A percentile compares a stretch with the other conserved stretches of the same genome.
Conservation (phyloP, 64 coral and sea anemone genomes). For the Cladopsammia gracilis region DNA sequence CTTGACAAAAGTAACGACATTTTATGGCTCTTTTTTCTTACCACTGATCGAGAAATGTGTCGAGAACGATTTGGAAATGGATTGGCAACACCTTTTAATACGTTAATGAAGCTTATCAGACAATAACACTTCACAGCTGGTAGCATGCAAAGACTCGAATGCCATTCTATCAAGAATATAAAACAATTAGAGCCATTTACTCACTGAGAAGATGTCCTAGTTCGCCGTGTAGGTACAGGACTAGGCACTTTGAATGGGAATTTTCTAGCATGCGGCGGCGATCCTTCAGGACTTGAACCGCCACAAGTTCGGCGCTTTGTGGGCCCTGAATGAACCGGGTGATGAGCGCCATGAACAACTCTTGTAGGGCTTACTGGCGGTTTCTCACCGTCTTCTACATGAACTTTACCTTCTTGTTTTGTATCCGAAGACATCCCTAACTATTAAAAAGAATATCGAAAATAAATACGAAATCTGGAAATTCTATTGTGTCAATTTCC, state of each 20-base stretch:
- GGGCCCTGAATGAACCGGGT: background rate
- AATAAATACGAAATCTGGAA: background rate
- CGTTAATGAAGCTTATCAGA: too few relatives aligned
- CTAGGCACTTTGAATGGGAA: conserved; percentile 83
- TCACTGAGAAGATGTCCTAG: conserved; percentile 96
- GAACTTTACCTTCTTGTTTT: background rate
- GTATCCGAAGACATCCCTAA: conserved; percentile 52
- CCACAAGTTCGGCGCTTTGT: background rate
- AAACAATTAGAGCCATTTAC: background rate
- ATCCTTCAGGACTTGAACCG: conserved; percentile 16
- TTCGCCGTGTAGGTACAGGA: conserved; percentile 90
- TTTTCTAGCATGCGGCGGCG: conserved; percentile 62
- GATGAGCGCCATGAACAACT: too few relatives aligned
- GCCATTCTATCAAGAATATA: background rate
- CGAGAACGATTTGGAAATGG: too few relatives aligned
- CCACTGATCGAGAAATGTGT: too few relatives aligned
- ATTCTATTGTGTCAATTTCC: background rate
- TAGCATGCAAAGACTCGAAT: too few relatives aligned
- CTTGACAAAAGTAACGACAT: too few relatives aligned
- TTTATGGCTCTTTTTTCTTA: too few relatives aligned
- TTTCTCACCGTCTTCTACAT: conserved; percentile 9
- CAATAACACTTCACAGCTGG: too few relatives aligned
- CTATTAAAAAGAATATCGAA: background rate
- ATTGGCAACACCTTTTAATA: too few relatives aligned
- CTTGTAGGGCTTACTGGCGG: background rate